phyloP scores from a whole-genome alignment of 2,888 invertebrate species.

The Erynnis tages region DNA sequence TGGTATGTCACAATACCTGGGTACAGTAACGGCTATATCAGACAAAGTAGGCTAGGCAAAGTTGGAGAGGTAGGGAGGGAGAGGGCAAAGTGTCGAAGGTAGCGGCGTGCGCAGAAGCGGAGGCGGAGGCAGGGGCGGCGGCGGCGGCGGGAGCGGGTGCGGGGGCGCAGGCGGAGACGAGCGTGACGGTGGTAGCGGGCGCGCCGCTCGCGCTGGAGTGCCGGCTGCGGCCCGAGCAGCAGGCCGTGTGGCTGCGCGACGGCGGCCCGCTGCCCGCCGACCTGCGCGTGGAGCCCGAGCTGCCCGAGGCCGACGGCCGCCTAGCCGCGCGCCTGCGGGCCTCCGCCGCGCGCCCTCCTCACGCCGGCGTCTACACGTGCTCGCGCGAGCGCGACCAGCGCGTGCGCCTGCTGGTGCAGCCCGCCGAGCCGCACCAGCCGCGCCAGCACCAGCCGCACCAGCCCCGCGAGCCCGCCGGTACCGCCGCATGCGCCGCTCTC shows the following conservation, averaged over 20 bases:
- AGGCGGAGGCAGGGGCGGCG: constrained; percentile 19
- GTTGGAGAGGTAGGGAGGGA: neutral
- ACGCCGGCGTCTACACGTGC: constrained; percentile 62
- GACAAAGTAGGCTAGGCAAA: constrained; percentile 8
- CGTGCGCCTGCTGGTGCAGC: constrained; percentile 52
- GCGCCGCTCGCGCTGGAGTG: constrained; percentile 65
- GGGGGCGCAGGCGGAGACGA: constrained; percentile 38
- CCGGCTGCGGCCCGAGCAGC: constrained; percentile 52
- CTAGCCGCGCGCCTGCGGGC: constrained; percentile 51
- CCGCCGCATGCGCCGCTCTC: constrained; percentile 29
- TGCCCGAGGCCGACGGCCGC: constrained; percentile 35
- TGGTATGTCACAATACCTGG: neutral
- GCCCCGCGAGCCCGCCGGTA: constrained; percentile 31
- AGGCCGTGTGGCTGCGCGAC: constrained; percentile 43
- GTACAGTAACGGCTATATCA: constrained; percentile 1
- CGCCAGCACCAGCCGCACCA: constrained; percentile 22
- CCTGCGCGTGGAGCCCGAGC: constrained; percentile 41
- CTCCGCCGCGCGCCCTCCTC: constrained; percentile 46
- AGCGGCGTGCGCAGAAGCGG: constrained; percentile 35
- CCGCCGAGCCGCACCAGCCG: constrained; percentile 15
- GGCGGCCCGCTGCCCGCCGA: constrained; percentile 51
- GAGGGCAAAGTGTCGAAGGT: constrained; percentile 17
- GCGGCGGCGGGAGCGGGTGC: constrained; percentile 27
- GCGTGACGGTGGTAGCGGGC: constrained; percentile 54
- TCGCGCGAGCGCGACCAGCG: constrained; percentile 45